Evolutionary conservation across 2,113 vertebrate species (phyloP), one percentile per base, ranked within the genome.

Genomic region (Myotis brandtii): DNA sequence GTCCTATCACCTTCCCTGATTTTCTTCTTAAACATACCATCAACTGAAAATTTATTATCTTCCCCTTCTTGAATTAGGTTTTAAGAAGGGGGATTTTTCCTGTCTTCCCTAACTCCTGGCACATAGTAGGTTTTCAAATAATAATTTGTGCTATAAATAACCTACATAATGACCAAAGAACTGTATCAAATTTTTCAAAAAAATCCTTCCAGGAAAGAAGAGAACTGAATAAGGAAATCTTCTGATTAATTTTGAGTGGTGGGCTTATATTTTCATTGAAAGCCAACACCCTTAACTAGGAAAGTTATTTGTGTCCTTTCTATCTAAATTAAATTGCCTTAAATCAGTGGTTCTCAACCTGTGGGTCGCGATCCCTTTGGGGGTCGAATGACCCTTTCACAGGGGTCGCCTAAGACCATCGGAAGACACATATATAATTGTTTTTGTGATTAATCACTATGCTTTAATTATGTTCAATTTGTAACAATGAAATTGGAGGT

Each of bases 251-350:
- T 86, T 79, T 96, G 30, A 94, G 23, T 70, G 14, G 69, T 9
- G 34, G 3, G 34, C 9, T 86, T 18, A 46, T 72, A 43, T 23
- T 52, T 16, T 37, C 13, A 92, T 13, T 69, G 37, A 86, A 80
- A 89, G 11, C 6, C 37, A 89, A 16, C 11, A 46, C 2, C 7
- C 6, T 67, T 50, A 83, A 73, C 10, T 76, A 89, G 9, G 9
- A 48, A 93, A 67, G 46, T n/a, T 48, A 30, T 64, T 56, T 66
- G 32, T n/a, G 37, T 75, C 2, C 32, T 69, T 81, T 64, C 43
- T 86, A 94, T 91, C 3, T 23, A 82, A 75, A 52, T 83, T 97
- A 54, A 76, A 96, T 87, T 16, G 5, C 11, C 12, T 83, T 94
- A 89, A 83, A 66, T 50, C 43, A 43, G 43, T 43, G 43, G 43